These are phyloP conservation scores for Drosophila ustulata DNA, from an alignment of 2,888 invertebrate species.

Conservation along the genomic window DNA sequence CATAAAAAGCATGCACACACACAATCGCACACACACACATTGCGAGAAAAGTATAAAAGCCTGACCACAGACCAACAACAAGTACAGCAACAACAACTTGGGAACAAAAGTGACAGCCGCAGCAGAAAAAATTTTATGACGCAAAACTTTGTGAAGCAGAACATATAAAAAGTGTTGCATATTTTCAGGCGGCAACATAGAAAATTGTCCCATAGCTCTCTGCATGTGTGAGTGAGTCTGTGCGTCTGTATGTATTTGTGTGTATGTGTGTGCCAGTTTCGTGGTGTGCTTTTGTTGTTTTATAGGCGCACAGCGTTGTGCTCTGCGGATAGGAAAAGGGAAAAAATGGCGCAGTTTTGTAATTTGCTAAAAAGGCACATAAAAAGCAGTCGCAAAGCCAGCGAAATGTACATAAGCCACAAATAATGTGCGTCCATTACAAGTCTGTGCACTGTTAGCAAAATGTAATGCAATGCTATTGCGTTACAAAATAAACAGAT, in stretches of 20 bases:
- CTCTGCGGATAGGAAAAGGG: conserved; percentile 30
- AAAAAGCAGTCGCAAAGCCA: conserved; percentile 64
- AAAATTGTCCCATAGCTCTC: conserved; percentile 42
- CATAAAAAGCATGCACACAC: conserved; percentile 72
- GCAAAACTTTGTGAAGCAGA: conserved; percentile 75
- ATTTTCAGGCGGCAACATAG: conserved; percentile 61
- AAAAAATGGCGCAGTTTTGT: conserved; percentile 74
- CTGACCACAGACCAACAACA: conserved; percentile 57
- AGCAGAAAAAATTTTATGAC: conserved; percentile 75
- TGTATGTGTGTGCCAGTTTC: conserved; percentile 43
- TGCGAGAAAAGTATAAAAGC: conserved; percentile 56
- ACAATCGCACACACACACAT: conserved; percentile 18
- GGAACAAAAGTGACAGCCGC: conserved; percentile 65
- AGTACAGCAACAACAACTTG: conserved; percentile 17
- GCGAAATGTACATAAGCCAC: conserved; percentile 38
- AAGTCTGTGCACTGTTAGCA: conserved; percentile 25
- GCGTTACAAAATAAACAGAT: not conserved
- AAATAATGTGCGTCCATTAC: conserved; percentile 31
- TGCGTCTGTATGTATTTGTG: conserved; percentile 5
- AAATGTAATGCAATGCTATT: not conserved
- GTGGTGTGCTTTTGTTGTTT: conserved; percentile 48
- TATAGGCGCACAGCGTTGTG: conserved; percentile 63
- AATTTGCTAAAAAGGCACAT: conserved; percentile 77
- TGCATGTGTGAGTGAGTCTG: conserved; percentile 24
- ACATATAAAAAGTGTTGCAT: conserved; percentile 78